Evolutionary conservation across 2,113 vertebrate species (phyloP).

Genomic region (Panthera leo): DNA sequence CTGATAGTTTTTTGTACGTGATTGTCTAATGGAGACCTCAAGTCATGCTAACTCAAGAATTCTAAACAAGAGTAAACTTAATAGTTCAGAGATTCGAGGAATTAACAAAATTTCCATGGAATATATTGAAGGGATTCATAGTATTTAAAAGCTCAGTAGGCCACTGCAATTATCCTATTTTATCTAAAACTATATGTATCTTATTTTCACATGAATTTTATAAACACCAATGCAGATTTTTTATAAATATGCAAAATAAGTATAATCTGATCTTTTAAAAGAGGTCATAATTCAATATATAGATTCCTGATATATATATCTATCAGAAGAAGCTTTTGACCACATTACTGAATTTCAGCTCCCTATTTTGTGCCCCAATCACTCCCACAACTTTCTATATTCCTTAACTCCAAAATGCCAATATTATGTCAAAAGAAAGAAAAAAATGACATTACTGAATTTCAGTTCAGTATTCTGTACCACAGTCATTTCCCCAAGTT

Average conservation of each 20-base stretch:
- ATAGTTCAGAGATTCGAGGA: constrained; percentile 63
- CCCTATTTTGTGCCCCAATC: neutral
- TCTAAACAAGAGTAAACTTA: constrained; percentile 49
- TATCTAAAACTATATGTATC: neutral
- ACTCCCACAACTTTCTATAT: neutral
- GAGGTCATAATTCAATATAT: neutral
- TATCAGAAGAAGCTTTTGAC: neutral
- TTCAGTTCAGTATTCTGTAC: neutral
- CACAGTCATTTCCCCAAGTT: neutral
- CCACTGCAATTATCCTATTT: neutral
- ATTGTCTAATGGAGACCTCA: neutral
- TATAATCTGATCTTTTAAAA: neutral
- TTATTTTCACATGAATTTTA: constrained; percentile 25
- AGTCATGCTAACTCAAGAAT: constrained; percentile 55
- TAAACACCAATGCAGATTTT: neutral
- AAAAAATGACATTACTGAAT: neutral
- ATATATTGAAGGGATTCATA: constrained; percentile 33
- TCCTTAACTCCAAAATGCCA: neutral
- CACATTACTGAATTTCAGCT: neutral
- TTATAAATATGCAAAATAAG: neutral
- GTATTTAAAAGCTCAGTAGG: constrained; percentile 2
- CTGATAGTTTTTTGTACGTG: constrained; percentile 28
- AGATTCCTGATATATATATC: neutral
- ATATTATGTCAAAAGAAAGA: neutral
- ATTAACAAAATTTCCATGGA: constrained; percentile 53